Evolutionary conservation across 2,113 vertebrate species (phyloP), one percentile per base, ranked within the genome.

Genomic region (Narcine bancroftii): DNA sequence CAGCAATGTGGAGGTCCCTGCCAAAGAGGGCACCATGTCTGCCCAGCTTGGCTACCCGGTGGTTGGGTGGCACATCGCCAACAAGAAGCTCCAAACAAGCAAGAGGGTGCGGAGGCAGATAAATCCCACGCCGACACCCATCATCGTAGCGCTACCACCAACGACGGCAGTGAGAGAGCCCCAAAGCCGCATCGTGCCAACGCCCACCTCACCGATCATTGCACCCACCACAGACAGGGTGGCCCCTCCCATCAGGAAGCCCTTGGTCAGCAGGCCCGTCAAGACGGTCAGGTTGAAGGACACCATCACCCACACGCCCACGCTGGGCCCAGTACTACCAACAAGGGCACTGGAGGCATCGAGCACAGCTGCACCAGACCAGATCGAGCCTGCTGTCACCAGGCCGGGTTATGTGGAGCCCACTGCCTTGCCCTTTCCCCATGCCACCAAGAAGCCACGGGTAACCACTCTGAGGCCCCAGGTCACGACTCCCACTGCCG

Each of bases 1-100:
- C 93, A 97, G 94, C 94, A 96, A 96, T 9, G 97, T 99, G 33
- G 97, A 98, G 79, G 95, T 96, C 91, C 97, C 97, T 21, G 98
- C 98, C 79, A 98, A 98, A 94, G 97, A 99, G 93, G 98, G 98
- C 13, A 95, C 96, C 71, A 98, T 99, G 98, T 99, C 98, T 91
- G 96, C 97, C 72, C 96, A 93, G 92, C 96, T 99, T 33, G 97
- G 98, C 50, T 99, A 98, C 92, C 98, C 98, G 0, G 98, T 99
- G 73, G 98, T 99, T 71, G 98, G 98, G 81, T 99, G 98, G 98
- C 98, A 99, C 93, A 98, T 99, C 33, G 98, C 98, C 92, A 99
- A 99, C 94, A 99, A 99, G 94, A 99, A 99, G 93, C 97, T 97
- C 71, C 96, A 97, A 92, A 94, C 97, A 63, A 96, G 97, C 76